Evolutionary conservation across 2,888 invertebrate species (phyloP).

Genomic region (Drosophila siamana): DNA sequence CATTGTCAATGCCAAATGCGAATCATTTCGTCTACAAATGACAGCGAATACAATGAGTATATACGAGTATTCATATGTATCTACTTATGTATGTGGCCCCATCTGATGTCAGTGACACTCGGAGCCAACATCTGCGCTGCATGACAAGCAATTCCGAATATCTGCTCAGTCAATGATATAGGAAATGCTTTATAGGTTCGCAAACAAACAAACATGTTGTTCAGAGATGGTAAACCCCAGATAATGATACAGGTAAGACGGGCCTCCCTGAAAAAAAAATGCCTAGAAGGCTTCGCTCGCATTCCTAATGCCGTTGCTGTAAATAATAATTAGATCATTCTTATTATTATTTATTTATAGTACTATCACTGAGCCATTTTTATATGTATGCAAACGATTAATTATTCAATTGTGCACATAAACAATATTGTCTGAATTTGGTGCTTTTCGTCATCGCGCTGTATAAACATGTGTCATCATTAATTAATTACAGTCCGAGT

Average conservation of each 20-base stretch:
- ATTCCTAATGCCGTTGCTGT: background rate
- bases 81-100: conserved; percentile 57
- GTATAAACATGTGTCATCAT: conserved; percentile 65
- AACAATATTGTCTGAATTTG: conserved; percentile 25
- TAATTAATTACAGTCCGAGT: conserved; percentile 63
- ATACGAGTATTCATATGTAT: conserved; percentile 20
- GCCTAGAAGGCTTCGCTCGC: background rate
- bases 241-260: conserved; percentile 27
- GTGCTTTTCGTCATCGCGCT: conserved; percentile 44
- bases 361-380: background rate
- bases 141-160: conserved; percentile 62
- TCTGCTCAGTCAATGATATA: conserved; percentile 31
- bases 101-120: conserved; percentile 78
- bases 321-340: conserved; percentile 42
- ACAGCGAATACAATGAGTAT: conserved; percentile 22
- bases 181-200: conserved; percentile 32
- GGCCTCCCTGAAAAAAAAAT: conserved; percentile 6
- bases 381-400: conserved; percentile 32
- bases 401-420: conserved; percentile 40
- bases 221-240: conserved; percentile 7
- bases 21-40: conserved; percentile 66
- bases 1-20: conserved; percentile 80
- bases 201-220: conserved; percentile 4
- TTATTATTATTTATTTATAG: conserved; percentile 42
- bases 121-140: conserved; percentile 53